phyloP scores from a whole-genome alignment of 2,113 vertebrate species.

The Aviceda subcristata region DNA sequence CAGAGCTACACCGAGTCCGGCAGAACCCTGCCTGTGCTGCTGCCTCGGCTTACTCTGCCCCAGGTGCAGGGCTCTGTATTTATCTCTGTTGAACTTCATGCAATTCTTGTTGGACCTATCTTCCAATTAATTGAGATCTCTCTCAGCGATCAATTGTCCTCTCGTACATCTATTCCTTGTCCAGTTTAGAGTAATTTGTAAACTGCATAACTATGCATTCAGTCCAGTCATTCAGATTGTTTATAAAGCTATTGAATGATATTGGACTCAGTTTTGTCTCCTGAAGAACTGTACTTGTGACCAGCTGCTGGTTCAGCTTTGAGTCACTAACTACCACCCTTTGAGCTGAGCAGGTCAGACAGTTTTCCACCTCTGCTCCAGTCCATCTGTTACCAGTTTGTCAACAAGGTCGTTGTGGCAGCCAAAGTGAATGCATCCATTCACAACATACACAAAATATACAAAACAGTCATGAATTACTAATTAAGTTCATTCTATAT shows the following conservation, averaged over 20 bases:
- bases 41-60: neutral
- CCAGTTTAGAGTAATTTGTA: neutral
- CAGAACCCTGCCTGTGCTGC: neutral
- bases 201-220: neutral
- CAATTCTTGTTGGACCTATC: neutral
- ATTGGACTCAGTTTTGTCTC: neutral
- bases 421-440: neutral
- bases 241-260: neutral
- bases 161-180: neutral
- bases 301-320: neutral
- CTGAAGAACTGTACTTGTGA: neutral
- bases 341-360: neutral
- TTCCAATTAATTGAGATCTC: neutral
- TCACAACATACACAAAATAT: neutral
- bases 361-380: neutral
- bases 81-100: neutral
- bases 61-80: neutral
- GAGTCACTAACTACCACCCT: neutral
- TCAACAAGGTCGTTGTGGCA: neutral
- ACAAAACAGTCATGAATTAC: neutral
- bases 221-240: too few species aligned
- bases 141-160: too few species aligned
- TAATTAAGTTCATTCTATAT: neutral
- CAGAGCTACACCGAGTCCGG: too few species aligned
- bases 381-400: neutral